phyloP scores from a whole-genome alignment of 2,113 vertebrate species.

The Scolopax mira region DNA sequence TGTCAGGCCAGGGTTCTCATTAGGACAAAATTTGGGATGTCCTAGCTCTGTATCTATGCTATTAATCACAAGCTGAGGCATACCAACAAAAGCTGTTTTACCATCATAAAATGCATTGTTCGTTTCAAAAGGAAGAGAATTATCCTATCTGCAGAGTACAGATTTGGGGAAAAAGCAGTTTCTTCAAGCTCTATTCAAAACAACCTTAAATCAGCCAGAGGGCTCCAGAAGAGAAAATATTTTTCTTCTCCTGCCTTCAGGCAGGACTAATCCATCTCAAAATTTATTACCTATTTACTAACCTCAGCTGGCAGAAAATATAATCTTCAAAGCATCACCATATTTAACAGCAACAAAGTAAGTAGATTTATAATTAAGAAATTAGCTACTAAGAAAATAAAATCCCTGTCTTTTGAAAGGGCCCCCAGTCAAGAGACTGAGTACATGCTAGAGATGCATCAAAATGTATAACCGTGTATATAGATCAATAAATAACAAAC shows the following conservation, averaged over 20 bases:
- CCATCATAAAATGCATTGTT: slow-evolving; percentile 35
- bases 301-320: background rate
- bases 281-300: background rate
- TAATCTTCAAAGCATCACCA: background rate
- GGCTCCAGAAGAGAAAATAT: background rate
- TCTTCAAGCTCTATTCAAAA: background rate
- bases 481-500: background rate
- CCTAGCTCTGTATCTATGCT: background rate
- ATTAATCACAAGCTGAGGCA: slow-evolving; percentile 18
- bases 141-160: background rate
- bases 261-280: background rate
- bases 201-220: background rate
- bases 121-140: background rate
- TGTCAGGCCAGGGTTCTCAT: slow-evolving; percentile 36
- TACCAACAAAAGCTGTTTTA: slow-evolving; percentile 38
- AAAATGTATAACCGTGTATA: background rate
- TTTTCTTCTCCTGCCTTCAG: background rate
- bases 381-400: background rate
- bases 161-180: background rate
- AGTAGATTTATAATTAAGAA: background rate
- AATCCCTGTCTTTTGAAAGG: background rate
- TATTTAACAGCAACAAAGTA: background rate
- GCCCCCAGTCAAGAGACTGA: background rate
- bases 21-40: slow-evolving; percentile 38
- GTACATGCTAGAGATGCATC: background rate